Conservation (phyloP, 2,797 vertebrate genomes). For the Diplodus sargus region DNA sequence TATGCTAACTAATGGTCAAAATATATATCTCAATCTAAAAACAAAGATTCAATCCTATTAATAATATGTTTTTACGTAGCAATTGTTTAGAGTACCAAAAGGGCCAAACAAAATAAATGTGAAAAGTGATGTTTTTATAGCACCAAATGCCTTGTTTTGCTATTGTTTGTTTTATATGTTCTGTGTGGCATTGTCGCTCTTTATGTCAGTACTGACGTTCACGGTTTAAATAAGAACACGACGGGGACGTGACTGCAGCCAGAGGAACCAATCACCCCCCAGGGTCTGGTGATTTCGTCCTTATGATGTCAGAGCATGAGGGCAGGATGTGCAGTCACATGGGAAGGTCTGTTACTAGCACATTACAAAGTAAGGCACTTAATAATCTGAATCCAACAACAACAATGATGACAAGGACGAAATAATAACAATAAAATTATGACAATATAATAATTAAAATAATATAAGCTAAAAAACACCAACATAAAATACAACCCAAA, state of each 20-base stretch:
- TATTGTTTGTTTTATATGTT: constrained; percentile 28
- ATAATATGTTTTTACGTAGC: constrained; percentile 27
- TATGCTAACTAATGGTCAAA: constrained; percentile 43
- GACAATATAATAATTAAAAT: constrained; percentile 86
- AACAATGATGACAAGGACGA: constrained; percentile 77
- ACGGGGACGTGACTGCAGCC: constrained; percentile 75
- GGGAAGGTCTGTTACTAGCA: constrained; percentile 82
- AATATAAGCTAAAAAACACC: constrained; percentile 80
- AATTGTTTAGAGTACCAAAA: constrained; percentile 46
- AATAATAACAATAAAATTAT: constrained; percentile 84
- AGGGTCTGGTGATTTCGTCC: constrained; percentile 67
- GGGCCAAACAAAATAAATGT: constrained; percentile 35
- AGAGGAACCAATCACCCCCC: constrained; percentile 64
- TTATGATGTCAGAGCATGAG: constrained; percentile 77
- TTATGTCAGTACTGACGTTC: constrained; percentile 47
- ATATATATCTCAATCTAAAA: constrained; percentile 53
- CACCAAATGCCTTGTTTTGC: constrained; percentile 52
- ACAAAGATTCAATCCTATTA: constrained; percentile 38
- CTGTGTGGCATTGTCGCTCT: constrained; percentile 44
- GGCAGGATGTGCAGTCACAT: constrained; percentile 85
- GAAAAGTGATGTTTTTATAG: constrained; percentile 35
- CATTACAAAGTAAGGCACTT: constrained; percentile 82
- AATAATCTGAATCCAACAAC: constrained; percentile 82
- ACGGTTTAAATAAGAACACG: constrained; percentile 55
- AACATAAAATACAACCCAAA: constrained; percentile 81